Evolutionary conservation across 2,113 vertebrate genomes (phyloP).

Genomic region (Labrus mixtus): DNA sequence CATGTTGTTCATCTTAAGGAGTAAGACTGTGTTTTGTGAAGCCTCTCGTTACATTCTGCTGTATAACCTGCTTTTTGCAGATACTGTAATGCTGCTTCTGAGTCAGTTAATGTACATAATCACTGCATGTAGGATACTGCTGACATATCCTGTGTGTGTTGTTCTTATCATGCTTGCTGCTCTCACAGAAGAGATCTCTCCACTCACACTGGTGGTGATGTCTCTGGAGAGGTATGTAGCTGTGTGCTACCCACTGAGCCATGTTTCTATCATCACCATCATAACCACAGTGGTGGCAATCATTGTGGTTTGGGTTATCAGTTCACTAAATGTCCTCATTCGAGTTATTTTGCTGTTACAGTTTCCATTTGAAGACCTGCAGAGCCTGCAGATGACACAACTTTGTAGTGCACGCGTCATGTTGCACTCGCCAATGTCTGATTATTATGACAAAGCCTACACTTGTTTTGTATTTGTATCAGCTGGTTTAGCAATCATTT

Average conservation of each 20-base stretch:
- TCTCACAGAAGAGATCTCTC: slow-evolving; percentile 35
- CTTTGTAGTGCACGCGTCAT: slow-evolving; percentile 10
- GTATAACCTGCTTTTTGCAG: slow-evolving; percentile 61
- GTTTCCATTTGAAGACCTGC: background rate
- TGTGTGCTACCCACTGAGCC: slow-evolving; percentile 74
- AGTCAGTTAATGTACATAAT: no score
- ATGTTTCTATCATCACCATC: slow-evolving; percentile 65
- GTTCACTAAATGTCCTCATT: slow-evolving; percentile 9
- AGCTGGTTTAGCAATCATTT: slow-evolving; percentile 41
- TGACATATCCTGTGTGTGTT: slow-evolving; percentile 47
- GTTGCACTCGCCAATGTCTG: background rate
- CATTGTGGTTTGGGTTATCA: slow-evolving; percentile 53
- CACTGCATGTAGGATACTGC: no score
- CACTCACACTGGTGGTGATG: slow-evolving; percentile 75
- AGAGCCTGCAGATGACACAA: slow-evolving; percentile 26
- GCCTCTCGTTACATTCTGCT: slow-evolving; percentile 67
- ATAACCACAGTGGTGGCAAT: slow-evolving; percentile 59
- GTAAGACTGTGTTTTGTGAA: slow-evolving; percentile 41
- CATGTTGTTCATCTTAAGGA: slow-evolving; percentile 53
- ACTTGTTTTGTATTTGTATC: slow-evolving; percentile 58
- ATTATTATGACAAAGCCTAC: slow-evolving; percentile 37
- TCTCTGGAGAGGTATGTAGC: slow-evolving; percentile 78
- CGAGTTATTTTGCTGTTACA: slow-evolving; percentile 23
- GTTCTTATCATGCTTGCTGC: slow-evolving; percentile 1
- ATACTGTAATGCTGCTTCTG: slow-evolving; percentile 40